Conservation (phyloP, 2,797 vertebrate genomes). For the Sphenopsis melanotis region DNA sequence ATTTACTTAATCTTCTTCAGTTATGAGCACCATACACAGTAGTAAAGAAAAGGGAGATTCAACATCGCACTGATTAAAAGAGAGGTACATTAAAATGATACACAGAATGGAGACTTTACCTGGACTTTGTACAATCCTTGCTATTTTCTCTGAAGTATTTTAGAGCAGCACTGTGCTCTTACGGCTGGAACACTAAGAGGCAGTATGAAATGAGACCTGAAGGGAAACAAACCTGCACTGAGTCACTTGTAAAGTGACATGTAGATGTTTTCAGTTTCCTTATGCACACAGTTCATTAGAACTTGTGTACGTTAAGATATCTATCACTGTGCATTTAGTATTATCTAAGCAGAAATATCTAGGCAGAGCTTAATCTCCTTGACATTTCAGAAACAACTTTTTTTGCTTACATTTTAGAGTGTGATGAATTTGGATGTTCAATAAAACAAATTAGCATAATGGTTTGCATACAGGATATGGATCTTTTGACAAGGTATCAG, state of each 20-base stretch:
- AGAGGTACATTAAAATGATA: background rate
- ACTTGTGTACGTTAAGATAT: background rate
- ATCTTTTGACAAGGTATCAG: background rate
- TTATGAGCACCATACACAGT: background rate
- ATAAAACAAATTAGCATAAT: background rate
- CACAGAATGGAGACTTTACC: background rate
- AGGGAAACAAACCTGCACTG: background rate
- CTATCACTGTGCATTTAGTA: background rate
- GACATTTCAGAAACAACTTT: background rate
- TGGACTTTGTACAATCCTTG: background rate
- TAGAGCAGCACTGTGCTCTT: background rate
- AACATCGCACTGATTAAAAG: background rate
- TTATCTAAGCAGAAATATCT: background rate
- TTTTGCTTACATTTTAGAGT: background rate
- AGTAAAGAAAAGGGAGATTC: background rate
- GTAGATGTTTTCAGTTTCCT: background rate
- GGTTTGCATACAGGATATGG: background rate
- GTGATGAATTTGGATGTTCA: background rate
- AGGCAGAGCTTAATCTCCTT: background rate
- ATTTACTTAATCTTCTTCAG: background rate
- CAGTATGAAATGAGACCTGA: background rate
- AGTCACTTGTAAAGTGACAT: background rate
- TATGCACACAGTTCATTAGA: background rate
- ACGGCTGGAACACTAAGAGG: background rate
- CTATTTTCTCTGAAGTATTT: background rate